Base-by-base conservation (phyloP, 1,140 invertebrate genomes). In the Drosophila orosa region DNA sequence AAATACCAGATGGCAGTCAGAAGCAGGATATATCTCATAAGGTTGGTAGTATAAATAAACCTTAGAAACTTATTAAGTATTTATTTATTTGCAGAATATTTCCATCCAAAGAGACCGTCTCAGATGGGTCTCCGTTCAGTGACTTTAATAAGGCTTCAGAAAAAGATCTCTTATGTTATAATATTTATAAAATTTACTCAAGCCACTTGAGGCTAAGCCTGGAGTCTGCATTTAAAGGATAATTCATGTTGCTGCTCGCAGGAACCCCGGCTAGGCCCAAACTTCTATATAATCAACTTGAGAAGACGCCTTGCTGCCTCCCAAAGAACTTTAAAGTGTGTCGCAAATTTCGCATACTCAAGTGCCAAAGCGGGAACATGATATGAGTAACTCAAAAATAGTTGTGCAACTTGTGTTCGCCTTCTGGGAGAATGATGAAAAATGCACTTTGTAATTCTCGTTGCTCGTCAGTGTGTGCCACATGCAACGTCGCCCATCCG, bases 371-470 rank as follows among this genome's bases (percentile, higher is more conserved):
- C 39, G 58, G 56, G 45, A 68, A 68, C 73, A 67, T 75, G 73
- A 75, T 76, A 76, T 76, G 73, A 59, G 73, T 66, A 48, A 75
- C 62, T 59, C 61, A 67, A 54, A 74, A 74, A 74, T 74, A 74
- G 59, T 73, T 73, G 72, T 56, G 69, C 72, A 74, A 73, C 58
- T 75, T 58, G 74, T 58, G 74, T 68, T 76, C 54, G 61, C 52
- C 55, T 48, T 74, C 48, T 76, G 60, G 56, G 60, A 48, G 60
- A 59, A 82, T 73, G 79, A 87, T 87, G 75, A 87, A 83, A 86
- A 86, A 86, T 86, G 83, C 82, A 86, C 82, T 86, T 83, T 87
- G 83, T 83, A 87, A 86, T 86, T 82, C 78, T 86, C 69, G 71
- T 87, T 72, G 56, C 82, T 85, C 75, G 71, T 82, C 83, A 86